Conservation (phyloP, 2,113 vertebrate species). For the Neodon shergylaensis region DNA sequence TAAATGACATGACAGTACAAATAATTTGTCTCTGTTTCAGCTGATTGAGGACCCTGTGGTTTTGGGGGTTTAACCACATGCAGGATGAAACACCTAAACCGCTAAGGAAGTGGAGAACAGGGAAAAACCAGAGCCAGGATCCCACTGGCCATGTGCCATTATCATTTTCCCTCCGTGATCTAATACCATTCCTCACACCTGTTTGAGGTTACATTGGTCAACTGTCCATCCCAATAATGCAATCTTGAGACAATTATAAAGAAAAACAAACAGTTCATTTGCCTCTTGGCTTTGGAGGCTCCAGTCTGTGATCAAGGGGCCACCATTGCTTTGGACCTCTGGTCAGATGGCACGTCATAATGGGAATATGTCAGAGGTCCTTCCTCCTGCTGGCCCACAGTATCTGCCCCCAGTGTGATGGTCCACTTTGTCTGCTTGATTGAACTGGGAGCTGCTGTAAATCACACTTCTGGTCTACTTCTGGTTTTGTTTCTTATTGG, state of each 20-base stretch:
- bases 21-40: slow-evolving; percentile 12
- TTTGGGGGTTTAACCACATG: not conserved
- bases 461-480: not conserved
- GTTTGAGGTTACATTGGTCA: not conserved
- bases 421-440: not conserved
- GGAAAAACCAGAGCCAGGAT: not conserved
- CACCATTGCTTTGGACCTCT: not conserved
- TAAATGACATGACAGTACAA: not conserved
- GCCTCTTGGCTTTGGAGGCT: not conserved
- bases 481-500: not conserved
- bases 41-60: not conserved
- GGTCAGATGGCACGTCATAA: not conserved
- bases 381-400: not conserved
- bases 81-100: not conserved
- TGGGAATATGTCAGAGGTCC: not conserved
- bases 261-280: not conserved
- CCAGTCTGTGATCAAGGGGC: not conserved
- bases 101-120: not conserved
- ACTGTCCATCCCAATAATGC: not conserved
- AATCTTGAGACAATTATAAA: not conserved
- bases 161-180: not conserved
- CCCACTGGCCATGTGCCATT: not conserved
- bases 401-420: not conserved
- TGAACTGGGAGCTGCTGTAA: not conserved
- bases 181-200: not conserved